These are phyloP conservation scores for Amia ocellicauda DNA, from an alignment of 2,113 vertebrate genomes.

Conservation along the genomic window DNA sequence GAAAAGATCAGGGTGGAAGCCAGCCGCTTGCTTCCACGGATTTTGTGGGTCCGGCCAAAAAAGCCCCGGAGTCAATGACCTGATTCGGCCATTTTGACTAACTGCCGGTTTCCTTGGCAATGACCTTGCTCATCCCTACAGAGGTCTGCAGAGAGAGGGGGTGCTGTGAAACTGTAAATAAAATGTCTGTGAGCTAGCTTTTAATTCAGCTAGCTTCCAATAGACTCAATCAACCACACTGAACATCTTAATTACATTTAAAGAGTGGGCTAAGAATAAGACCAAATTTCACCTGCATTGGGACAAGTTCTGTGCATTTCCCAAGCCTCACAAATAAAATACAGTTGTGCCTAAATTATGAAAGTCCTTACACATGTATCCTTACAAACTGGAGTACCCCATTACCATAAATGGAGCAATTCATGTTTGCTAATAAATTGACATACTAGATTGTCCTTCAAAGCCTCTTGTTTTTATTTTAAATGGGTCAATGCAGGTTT, in stretches of 20 bases:
- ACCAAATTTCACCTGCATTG: too few relatives aligned
- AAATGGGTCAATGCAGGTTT: constrained; percentile 33
- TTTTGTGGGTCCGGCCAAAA: constrained; percentile 12
- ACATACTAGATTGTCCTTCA: constrained; percentile 6
- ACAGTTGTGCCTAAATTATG: background rate
- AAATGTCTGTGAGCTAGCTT: too few relatives aligned
- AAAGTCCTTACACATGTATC: background rate
- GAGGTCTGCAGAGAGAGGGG: constrained; percentile 30
- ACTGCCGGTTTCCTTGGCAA: constrained; percentile 51
- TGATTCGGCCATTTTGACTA: constrained; percentile 21
- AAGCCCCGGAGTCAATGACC: constrained; percentile 10
- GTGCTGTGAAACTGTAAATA: constrained; percentile 15
- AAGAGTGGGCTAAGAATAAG: too few relatives aligned
- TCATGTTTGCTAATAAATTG: background rate
- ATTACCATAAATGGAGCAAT: constrained; percentile 1
- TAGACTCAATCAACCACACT: background rate
- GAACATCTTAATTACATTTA: too few relatives aligned
- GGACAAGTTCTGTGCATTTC: too few relatives aligned
- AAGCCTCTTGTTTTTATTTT: constrained; percentile 23
- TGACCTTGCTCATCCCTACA: constrained; percentile 53
- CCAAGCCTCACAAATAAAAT: background rate
- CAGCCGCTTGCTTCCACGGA: constrained; percentile 21
- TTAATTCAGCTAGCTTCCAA: background rate
- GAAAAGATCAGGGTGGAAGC: constrained; percentile 4
- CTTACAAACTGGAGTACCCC: background rate